phyloP scores from a whole-genome alignment of 2,888 invertebrate genomes.

The Ypsolopha sequella region DNA sequence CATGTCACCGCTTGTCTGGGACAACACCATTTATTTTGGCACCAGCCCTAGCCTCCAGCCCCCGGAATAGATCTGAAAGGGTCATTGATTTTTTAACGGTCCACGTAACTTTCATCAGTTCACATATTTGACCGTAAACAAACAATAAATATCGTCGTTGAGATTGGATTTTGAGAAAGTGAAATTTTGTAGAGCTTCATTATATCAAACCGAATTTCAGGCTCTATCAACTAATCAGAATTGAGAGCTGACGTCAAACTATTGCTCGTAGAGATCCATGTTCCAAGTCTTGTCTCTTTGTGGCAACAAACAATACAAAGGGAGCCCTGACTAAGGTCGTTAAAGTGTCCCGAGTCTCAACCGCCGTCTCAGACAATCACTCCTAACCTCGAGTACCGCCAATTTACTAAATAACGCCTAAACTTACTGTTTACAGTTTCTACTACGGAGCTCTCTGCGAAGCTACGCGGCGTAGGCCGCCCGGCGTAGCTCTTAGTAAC shows the following conservation, averaged over 20 bases:
- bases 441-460: not conserved
- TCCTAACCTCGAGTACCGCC: conserved; percentile 8
- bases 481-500: too few species aligned
- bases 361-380: conserved; percentile 17
- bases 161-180: too few species aligned
- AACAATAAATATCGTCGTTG: too few species aligned
- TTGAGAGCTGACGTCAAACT: too few species aligned
- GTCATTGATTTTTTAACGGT: not conserved
- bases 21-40: not conserved
- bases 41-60: not conserved
- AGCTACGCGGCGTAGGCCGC: not conserved
- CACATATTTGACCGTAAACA: too few species aligned
- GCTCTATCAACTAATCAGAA: too few species aligned
- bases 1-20: conserved; percentile 5
- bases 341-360: conserved; percentile 16
- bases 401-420: conserved; percentile 2
- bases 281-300: not conserved
- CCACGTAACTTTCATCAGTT: not conserved
- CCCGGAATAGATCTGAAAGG: not conserved
- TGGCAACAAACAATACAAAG: not conserved
- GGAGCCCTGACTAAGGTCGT: conserved; percentile 25
- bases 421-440: not conserved
- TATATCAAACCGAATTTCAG: not conserved
- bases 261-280: not conserved
- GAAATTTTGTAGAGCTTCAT: not conserved